Conservation (phyloP, 1,140 invertebrate genomes). For the Drosophila erecta region DNA sequence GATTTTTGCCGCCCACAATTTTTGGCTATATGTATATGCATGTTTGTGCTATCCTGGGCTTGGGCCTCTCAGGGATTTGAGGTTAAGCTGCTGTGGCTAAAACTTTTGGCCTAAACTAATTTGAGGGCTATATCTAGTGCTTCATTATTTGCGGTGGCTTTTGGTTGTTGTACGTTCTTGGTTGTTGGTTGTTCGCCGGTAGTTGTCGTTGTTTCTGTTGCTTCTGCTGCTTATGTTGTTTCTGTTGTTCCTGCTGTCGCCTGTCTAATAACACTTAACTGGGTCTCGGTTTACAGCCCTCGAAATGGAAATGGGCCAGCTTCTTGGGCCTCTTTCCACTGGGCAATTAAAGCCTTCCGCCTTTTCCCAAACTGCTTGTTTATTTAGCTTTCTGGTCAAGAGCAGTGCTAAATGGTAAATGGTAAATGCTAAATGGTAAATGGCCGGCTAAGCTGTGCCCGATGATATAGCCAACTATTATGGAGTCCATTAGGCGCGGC, state of each 20-base stretch:
- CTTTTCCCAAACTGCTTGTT: slow-evolving; percentile 41
- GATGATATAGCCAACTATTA: slow-evolving; percentile 69
- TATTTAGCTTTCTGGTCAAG: slow-evolving; percentile 53
- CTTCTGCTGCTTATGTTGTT: neutral
- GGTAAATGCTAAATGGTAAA: slow-evolving; percentile 23
- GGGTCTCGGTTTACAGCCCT: slow-evolving; percentile 44
- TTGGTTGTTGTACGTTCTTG: slow-evolving; percentile 26
- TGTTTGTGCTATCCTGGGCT: neutral
- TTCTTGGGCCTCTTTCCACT: slow-evolving; percentile 16
- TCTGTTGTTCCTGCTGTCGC: slow-evolving; percentile 55
- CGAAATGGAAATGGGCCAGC: slow-evolving; percentile 38
- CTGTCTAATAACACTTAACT: slow-evolving; percentile 76
- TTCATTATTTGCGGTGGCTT: slow-evolving; percentile 68
- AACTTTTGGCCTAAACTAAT: slow-evolving; percentile 82
- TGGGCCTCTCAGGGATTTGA: slow-evolving; percentile 62
- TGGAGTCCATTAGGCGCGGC: slow-evolving; percentile 68
- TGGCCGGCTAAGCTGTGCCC: slow-evolving; percentile 20
- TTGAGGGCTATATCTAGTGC: slow-evolving; percentile 66
- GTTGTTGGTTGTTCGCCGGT: slow-evolving; percentile 1
- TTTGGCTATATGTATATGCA: neutral
- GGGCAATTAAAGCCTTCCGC: slow-evolving; percentile 41
- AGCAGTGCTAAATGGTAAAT: slow-evolving; percentile 22
- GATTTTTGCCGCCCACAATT: neutral
- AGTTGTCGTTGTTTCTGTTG: slow-evolving; percentile 27
- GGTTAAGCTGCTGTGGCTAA: slow-evolving; percentile 80